Conservation (phyloP, 2,113 vertebrate genomes). For the Cyprinodon brontotheroides region DNA sequence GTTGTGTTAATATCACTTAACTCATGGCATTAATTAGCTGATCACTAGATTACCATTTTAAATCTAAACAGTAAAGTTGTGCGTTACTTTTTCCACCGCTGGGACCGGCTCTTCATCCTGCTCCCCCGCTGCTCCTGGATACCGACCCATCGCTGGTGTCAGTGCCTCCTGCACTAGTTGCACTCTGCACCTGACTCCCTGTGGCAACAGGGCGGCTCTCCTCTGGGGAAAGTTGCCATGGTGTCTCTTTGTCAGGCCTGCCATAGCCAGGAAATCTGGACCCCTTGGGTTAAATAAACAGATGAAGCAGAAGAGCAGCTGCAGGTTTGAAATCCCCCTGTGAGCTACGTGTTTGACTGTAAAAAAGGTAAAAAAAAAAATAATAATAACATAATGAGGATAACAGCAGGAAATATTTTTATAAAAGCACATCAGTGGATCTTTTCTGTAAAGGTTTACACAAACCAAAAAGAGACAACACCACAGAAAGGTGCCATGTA, state of each 20-base stretch:
- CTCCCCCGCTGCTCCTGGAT: slow-evolving; percentile 19
- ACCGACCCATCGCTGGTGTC: slow-evolving; percentile 43
- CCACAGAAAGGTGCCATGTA: background rate
- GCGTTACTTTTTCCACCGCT: slow-evolving; percentile 30
- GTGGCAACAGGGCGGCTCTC: slow-evolving; percentile 31
- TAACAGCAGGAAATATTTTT: background rate
- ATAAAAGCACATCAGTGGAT: background rate
- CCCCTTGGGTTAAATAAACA: slow-evolving; percentile 35
- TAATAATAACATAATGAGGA: slow-evolving; percentile 4
- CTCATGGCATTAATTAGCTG: background rate
- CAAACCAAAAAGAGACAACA: background rate
- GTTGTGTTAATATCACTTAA: background rate
- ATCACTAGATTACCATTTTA: background rate
- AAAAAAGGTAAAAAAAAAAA: slow-evolving; percentile 16
- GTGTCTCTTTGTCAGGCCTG: slow-evolving; percentile 23
- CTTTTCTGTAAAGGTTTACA: background rate
- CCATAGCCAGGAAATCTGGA: slow-evolving; percentile 44
- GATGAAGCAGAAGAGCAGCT: slow-evolving; percentile 30
- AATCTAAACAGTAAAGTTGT: background rate
- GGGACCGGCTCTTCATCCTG: background rate
- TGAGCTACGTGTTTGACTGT: slow-evolving; percentile 13
- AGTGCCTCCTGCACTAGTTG: slow-evolving; percentile 21
- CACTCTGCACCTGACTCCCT: slow-evolving; percentile 11
- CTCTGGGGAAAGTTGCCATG: slow-evolving; percentile 66
- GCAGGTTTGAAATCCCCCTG: slow-evolving; percentile 32